A percentile compares a stretch with the other conserved stretches of the same genome.
These are phyloP conservation scores for Lasioglossum lativentre DNA, from an alignment of 2,888 invertebrate species.

Conservation along the genomic window DNA sequence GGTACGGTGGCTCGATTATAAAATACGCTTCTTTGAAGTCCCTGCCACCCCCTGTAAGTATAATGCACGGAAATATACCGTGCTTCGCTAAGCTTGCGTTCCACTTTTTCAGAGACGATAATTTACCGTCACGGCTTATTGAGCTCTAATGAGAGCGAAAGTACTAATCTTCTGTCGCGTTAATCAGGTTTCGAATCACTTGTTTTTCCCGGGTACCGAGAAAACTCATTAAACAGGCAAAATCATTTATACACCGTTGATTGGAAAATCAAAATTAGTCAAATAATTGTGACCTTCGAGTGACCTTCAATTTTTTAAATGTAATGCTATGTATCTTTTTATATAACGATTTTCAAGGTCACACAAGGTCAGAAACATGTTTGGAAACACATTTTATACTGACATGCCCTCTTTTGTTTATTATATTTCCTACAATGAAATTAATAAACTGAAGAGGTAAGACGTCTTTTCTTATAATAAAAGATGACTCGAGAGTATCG, in stretches of 20 bases:
- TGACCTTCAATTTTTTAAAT: too few species aligned
- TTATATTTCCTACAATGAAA: too few species aligned
- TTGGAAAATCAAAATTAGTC: not conserved
- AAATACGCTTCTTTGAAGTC: slow-evolving; percentile 67
- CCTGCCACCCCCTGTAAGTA: slow-evolving; percentile 31
- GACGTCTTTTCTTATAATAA: not conserved
- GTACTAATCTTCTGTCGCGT: slow-evolving; percentile 53
- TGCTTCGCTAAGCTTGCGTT: slow-evolving; percentile 54
- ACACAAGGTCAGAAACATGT: too few species aligned
- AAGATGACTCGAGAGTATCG: too few species aligned
- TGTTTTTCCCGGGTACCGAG: not conserved
- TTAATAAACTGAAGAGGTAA: not conserved
- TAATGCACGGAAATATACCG: slow-evolving; percentile 60
- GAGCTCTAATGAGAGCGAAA: slow-evolving; percentile 55
- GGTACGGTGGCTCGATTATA: slow-evolving; percentile 63
- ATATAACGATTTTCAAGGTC: too few species aligned
- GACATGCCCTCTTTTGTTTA: too few species aligned
- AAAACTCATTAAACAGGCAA: not conserved
- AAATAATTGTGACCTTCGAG: not conserved
- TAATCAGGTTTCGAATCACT: slow-evolving; percentile 11
- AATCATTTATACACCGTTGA: not conserved
- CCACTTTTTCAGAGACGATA: slow-evolving; percentile 69
- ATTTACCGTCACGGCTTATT: slow-evolving; percentile 68
- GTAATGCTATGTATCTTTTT: too few species aligned
- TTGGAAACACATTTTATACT: too few species aligned